phyloP scores from a whole-genome alignment of 2,113 vertebrate species.

The Eublepharis macularius region DNA sequence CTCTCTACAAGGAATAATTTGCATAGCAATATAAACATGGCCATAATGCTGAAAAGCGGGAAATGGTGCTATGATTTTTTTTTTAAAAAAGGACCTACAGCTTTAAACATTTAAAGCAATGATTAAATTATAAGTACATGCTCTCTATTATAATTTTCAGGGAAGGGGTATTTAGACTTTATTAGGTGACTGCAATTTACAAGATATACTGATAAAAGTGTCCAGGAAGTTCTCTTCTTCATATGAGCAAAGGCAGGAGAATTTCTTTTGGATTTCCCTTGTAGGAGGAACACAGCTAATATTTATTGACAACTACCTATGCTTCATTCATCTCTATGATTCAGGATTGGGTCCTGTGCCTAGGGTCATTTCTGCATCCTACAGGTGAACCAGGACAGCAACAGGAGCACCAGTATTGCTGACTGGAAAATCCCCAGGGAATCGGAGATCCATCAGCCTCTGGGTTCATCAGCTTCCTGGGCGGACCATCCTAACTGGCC shows the following conservation, averaged over 20 bases:
- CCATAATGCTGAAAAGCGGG: conserved; percentile 63
- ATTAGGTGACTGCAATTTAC: not conserved
- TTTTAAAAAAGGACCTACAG: conserved; percentile 32
- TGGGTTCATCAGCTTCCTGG: too few species aligned
- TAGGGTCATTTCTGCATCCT: too few species aligned
- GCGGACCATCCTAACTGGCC: too few species aligned
- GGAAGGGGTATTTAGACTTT: conserved; percentile 26
- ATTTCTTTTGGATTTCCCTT: not conserved
- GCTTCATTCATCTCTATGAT: not conserved
- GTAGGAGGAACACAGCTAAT: not conserved
- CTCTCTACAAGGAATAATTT: conserved; percentile 79
- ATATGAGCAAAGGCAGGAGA: not conserved
- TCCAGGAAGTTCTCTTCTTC: not conserved
- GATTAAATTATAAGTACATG: conserved; percentile 78
- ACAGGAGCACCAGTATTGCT: too few species aligned
- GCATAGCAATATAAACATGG: conserved; percentile 78
- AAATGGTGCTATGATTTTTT: conserved; percentile 45
- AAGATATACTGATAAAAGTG: not conserved
- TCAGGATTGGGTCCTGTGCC: not conserved
- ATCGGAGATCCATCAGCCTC: too few species aligned
- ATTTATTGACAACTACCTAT: not conserved
- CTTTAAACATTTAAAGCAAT: conserved; percentile 76
- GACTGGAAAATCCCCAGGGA: too few species aligned
- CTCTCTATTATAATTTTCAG: conserved; percentile 52
- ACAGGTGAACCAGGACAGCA: too few species aligned